Evolutionary conservation across 2,797 vertebrate species (phyloP), one percentile per base, ranked within the genome.

Genomic region (Pteropus rufus): DNA sequence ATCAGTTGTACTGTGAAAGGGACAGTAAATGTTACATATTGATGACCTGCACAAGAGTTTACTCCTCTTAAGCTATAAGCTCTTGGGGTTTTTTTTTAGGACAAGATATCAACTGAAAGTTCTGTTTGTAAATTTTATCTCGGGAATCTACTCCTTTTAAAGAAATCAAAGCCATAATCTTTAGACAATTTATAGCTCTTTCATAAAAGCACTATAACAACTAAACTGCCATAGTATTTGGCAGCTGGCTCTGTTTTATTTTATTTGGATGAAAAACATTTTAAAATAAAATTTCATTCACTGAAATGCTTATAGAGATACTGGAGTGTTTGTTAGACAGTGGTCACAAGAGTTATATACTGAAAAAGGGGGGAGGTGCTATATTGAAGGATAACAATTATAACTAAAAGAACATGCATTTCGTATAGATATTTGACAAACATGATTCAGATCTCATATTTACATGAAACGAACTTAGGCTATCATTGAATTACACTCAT

Each of bases 121-220:
- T 81, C 29, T n/a, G 3, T 64, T 64, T 73, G 29, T 46, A 94
- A 79, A 67, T 91, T 94, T 86, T 83, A 54, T 69, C 3, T 84
- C 54, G 93, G 34, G 11, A 90, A 94, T 93, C 21, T 88, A 21
- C 10, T 77, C 52, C 26, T 92, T 80, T 84, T 36, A 76, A 81
- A 91, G 56, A 95, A 96, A 93, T 73, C 34, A 75, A 89, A 86
- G 29, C 19, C 60, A 76, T 82, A 89, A 83, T 89, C 34, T 70
- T 19, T 39, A 52, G 44, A 18, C 18, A 58, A 89, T 87, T 69
- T 91, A 84, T 73, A 49, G 5, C 12, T 87, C 23, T 88, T 87
- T 91, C 72, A 56, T 67, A 62, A 96, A 87, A 58, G 34, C 29
- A 76, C 19, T 34, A 8, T 76, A 82, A 31, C 36, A 88, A 69